A percentile compares a stretch with the other conserved stretches of the same genome.
phyloP scores from a whole-genome alignment of 2,113 vertebrate species.

The Craseonycteris thonglongyai region DNA sequence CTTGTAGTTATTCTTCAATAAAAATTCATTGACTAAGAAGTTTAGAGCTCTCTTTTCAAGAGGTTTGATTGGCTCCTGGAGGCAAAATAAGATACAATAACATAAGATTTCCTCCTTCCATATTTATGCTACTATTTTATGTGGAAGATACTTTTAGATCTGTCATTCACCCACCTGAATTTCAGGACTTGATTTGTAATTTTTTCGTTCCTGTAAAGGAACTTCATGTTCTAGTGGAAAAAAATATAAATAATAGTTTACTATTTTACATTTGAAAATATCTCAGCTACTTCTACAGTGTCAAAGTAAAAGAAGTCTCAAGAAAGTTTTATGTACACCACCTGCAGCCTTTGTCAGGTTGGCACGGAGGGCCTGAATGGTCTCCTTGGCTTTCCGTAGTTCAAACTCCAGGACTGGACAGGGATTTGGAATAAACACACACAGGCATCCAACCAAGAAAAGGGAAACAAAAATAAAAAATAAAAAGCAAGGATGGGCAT shows the following conservation, averaged over 20 bases:
- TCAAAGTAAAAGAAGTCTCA: constrained; percentile 82
- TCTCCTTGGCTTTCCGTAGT: constrained; percentile 99
- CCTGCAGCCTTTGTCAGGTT: constrained; percentile 99
- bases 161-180: constrained; percentile 89
- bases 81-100: constrained; percentile 34
- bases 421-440: constrained; percentile 95
- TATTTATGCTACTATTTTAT: background rate
- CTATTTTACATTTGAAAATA: constrained; percentile 61
- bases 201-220: constrained; percentile 97
- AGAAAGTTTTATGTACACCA: constrained; percentile 97
- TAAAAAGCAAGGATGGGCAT: constrained; percentile 96
- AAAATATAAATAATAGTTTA: constrained; percentile 73
- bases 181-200: constrained; percentile 99
- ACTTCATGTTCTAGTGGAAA: constrained; percentile 90
- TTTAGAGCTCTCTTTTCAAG: constrained; percentile 99
- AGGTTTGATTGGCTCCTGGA: constrained; percentile 94
- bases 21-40: constrained; percentile 99
- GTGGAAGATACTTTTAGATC: background rate
- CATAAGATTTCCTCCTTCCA: background rate
- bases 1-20: constrained; percentile 98
- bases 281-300: constrained; percentile 77
- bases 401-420: constrained; percentile 99
- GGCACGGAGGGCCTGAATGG: constrained; percentile 99
- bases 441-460: constrained; percentile 98
- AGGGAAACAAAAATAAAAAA: constrained; percentile 94